Evolutionary conservation across 2,113 vertebrate genomes (phyloP).

Genomic region (Tretioscincus oriximinensis): DNA sequence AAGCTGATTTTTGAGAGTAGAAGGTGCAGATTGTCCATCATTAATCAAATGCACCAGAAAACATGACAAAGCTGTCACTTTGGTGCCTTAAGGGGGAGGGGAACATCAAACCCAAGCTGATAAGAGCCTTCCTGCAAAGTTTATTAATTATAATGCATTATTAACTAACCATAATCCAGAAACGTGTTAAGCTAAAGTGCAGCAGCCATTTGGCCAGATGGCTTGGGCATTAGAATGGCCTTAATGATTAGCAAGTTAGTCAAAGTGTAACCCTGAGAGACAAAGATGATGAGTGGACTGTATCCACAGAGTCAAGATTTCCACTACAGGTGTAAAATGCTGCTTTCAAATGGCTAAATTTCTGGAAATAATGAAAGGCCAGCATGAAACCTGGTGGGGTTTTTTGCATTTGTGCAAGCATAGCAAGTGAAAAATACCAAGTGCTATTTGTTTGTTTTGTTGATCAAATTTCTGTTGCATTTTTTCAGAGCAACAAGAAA

Average conservation of each 20-base stretch:
- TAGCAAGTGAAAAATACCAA: background rate
- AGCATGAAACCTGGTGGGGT: background rate
- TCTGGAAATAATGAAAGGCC: conserved; percentile 20
- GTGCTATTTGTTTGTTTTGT: too few relatives aligned
- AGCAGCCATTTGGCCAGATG: conserved; percentile 63
- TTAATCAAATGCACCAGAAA: conserved; percentile 54
- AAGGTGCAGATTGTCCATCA: conserved; percentile 25
- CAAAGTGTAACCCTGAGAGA: conserved; percentile 67
- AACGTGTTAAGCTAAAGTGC: conserved; percentile 64
- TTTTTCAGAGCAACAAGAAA: too few relatives aligned
- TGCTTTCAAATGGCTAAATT: conserved; percentile 30
- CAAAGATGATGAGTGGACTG: conserved; percentile 54
- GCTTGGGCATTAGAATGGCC: conserved; percentile 54
- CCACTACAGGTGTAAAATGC: conserved; percentile 24
- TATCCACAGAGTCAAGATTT: conserved; percentile 55
- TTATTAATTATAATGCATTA: conserved; percentile 73
- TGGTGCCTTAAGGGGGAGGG: conserved; percentile 65
- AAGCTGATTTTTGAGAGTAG: conserved; percentile 61
- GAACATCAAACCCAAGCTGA: conserved; percentile 68
- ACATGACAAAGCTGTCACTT: conserved; percentile 61
- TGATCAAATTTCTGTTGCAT: too few relatives aligned
- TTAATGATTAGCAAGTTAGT: conserved; percentile 77
- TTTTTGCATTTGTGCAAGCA: conserved; percentile 5
- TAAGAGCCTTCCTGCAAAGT: conserved; percentile 68
- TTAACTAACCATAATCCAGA: conserved; percentile 58